Evolutionary conservation across 2,797 vertebrate species (phyloP).

Genomic region (Acipenser transmontanus): DNA sequence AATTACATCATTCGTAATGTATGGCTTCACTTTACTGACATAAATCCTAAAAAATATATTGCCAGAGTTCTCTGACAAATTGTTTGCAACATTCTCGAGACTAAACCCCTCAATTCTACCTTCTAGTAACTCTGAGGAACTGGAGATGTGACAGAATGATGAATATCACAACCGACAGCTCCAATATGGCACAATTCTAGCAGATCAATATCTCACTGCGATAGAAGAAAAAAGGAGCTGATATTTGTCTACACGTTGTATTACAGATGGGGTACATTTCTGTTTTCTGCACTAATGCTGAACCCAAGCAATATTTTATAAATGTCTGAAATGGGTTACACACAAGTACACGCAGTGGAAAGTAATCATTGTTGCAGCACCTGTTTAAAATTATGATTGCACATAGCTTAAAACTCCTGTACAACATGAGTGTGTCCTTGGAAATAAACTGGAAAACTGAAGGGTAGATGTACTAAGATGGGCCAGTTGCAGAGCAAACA

Average conservation of each 20-base stretch:
- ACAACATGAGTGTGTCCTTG: conserved; percentile 46
- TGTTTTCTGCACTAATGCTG: conserved; percentile 88
- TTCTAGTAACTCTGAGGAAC: conserved; percentile 98
- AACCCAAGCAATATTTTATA: conserved; percentile 92
- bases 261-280: conserved; percentile 99
- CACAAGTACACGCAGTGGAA: conserved; percentile 71
- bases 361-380: conserved; percentile 79
- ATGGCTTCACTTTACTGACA: conserved; percentile 53
- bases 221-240: conserved; percentile 98
- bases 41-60: conserved; percentile 70
- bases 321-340: conserved; percentile 76
- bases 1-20: conserved; percentile 76
- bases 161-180: conserved; percentile 99
- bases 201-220: conserved; percentile 99
- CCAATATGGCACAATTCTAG: conserved; percentile 99
- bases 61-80: conserved; percentile 84
- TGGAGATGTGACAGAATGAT: conserved; percentile 95
- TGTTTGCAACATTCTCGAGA: conserved; percentile 92
- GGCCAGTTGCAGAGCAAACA: too few relatives aligned
- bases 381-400: conserved; percentile 71
- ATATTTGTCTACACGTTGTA: conserved; percentile 99
- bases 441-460: conserved; percentile 51
- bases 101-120: conserved; percentile 91
- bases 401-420: conserved; percentile 36
- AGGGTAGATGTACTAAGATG: conserved; percentile 25